phyloP scores from a whole-genome alignment of 2,113 vertebrate species.

The Tragelaphus imberbis region DNA sequence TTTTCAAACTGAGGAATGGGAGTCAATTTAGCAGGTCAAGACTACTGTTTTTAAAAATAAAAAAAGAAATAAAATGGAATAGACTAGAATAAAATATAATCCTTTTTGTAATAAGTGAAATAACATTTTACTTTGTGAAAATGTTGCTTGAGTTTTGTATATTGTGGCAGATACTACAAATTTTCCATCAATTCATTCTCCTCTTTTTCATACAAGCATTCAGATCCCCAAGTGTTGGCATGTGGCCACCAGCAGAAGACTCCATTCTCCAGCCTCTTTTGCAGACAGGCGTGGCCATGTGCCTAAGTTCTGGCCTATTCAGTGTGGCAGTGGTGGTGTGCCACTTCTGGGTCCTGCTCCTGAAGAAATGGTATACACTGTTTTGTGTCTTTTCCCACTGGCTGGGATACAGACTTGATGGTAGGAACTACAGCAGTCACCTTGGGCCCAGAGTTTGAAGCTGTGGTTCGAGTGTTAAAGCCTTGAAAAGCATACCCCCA shows the following conservation, averaged over 20 bases:
- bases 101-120: not conserved
- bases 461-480: not conserved
- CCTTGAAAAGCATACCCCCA: not conserved
- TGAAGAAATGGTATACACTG: not conserved
- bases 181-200: not conserved
- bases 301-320: not conserved
- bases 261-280: not conserved
- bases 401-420: not conserved
- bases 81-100: not conserved
- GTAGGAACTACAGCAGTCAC: not conserved
- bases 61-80: not conserved
- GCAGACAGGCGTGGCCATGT: not conserved
- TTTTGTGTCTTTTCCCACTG: not conserved
- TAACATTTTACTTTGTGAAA: not conserved
- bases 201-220: not conserved
- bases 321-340: not conserved
- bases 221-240: not conserved
- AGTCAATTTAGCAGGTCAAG: not conserved
- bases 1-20: not conserved
- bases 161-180: not conserved
- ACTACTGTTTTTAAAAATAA: not conserved
- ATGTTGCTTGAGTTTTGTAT: not conserved
- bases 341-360: not conserved
- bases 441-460: not conserved
- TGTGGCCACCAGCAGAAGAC: not conserved